Evolutionary conservation across 2,888 invertebrate species (phyloP), one percentile per base, ranked within the genome.

Genomic region (Rotaria sp.): DNA sequence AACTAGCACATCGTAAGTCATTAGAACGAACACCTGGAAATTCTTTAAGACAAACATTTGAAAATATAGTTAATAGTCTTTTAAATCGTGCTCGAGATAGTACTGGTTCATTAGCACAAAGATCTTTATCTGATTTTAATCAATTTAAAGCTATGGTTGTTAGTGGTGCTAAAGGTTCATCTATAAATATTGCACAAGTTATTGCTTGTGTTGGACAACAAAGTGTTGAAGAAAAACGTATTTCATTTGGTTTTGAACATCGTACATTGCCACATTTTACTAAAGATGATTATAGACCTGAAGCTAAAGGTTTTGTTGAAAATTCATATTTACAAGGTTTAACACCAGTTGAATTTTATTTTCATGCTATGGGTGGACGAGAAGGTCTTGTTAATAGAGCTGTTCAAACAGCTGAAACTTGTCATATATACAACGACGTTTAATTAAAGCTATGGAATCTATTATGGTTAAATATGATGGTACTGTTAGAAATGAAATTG

Each of bases 311-410:
- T 86, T 99, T 99, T 92, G 99, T 99, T 87, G 99, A 99, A 92
- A 99, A 99, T 91, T 99, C 98, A 0, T 99, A 99, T 91, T 95
- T 99, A 89, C 98, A 99, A 91, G 99, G 99, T 87, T 92, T 99
- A 90, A 99, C 99, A 0, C 98, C 99, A 0, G 96, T 98, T 0
- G 99, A 99, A 91, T 99, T 99, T 92, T 99, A 96, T 93, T 99
- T 99, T 92, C 99, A 99, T 93, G 98, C 99, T 90, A 99, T 99
- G 99, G 99, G 99, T 91, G 99, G 99, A 92, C 94, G 99, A 92
- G 99, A 99, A 93, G 99, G 99, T 95, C 94, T 99, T 89, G 99
- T 99, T 91, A 99, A 99, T 96, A 99, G 99, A 87, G 99, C 99
- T 91, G 99, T 99, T 88, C 99, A 99, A 92, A 99, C 99, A 87